phyloP scores from a whole-genome alignment of 1,140 invertebrate genomes.

The Parapsyche elsis region DNA sequence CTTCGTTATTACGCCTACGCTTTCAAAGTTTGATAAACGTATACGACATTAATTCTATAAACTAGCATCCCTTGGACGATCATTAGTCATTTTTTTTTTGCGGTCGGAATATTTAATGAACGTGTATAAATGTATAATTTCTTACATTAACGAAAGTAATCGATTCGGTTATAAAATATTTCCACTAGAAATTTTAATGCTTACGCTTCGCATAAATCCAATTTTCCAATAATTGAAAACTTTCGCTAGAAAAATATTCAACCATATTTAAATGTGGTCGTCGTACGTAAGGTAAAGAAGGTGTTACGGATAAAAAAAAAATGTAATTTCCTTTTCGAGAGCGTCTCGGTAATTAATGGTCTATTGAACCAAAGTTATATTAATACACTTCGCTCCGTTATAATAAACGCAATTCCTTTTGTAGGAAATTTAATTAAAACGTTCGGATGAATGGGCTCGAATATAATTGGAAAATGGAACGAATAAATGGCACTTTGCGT shows the following conservation, averaged over 20 bases:
- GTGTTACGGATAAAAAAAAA: background rate
- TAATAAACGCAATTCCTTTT: background rate
- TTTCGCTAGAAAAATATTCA: no score
- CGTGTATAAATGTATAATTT: no score
- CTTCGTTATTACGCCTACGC: background rate
- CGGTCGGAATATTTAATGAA: no score
- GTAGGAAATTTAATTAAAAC: constrained; percentile 7
- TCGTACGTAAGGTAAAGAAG: background rate
- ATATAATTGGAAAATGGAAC: background rate
- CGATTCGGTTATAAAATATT: no score
- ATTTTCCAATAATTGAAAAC: no score
- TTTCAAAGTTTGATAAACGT: background rate
- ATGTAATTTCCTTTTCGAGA: background rate
- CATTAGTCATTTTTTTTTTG: no score
- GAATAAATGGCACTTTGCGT: no score
- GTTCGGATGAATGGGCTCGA: background rate
- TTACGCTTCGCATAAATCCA: no score
- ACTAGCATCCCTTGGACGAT: no score
- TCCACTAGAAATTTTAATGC: no score
- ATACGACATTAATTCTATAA: constrained; percentile 9
- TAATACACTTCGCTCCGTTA: background rate
- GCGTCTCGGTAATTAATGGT: background rate
- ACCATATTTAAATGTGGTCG: no score
- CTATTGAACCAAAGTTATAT: background rate
- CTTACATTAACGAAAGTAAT: no score